Evolutionary conservation across 64 coral and sea anemone species (phyloP), one percentile per base, ranked within the genome.

Genomic region (Acropora yongei): DNA sequence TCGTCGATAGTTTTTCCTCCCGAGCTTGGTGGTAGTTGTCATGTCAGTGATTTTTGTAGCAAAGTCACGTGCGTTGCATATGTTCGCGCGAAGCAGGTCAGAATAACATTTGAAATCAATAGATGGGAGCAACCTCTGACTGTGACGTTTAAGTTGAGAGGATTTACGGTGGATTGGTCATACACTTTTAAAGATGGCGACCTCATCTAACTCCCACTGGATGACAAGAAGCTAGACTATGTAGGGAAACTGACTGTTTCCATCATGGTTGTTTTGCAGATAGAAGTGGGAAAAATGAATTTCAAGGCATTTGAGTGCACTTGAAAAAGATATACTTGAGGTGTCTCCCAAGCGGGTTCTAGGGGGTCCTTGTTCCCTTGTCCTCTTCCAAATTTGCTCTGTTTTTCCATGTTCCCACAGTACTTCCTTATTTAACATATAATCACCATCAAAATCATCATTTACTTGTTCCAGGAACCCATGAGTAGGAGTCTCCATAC

Each of bases 101-200:
- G 40, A 2, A 45, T 83, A 46, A 68, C 44, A 45, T 83, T 83
- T 39, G 13, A 83, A 83, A 42, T 83, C 1, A 83, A 83, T 41
- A 66, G 61, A 18, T 83, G 80, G 3, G 41, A 83, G 3, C 57
- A 66, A 44, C 80, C 80, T 10, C 60, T 83, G 11, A 83, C 58
- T 7, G 80, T 60, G 16, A 83, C 80, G 68, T 13, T 83, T 1
- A 83, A 42, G 14, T 46, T 19, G 5, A 10, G 12, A 17, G 41
- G 80, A 9, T 83, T 18, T 83, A 8, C 60, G 3, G 57, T 68
- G 5, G 58, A 83, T 18, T 83, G 80, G 80, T 68, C 80, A 11
- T 60, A 83, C 17, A 68, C 80, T 2, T 83, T 83, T 17, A 18
- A 83, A 46, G 80, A 83, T 83, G 80, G 80, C 7, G 80, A 83